Base-by-base conservation (phyloP, 2,888 invertebrate genomes). In the Tetropium fuscum region DNA sequence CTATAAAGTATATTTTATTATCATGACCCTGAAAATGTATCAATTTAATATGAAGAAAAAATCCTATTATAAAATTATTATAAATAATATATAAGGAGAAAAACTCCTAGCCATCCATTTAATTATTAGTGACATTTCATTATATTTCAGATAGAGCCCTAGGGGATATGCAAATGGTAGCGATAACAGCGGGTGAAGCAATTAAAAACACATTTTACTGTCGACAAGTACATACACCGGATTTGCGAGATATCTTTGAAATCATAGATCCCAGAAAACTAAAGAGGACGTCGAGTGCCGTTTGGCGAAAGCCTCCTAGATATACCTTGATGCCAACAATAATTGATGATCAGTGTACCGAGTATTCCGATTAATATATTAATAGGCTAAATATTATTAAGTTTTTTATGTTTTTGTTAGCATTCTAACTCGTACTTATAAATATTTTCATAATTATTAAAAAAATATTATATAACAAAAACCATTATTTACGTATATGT, bases 281-380 rank as follows among this genome's bases (percentile, higher is more conserved):
- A 71, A 87, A 88, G 78, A 84, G 92, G 34, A 90, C 90, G 30
- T 92, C 91, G 0, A 90, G 90, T 71, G 91, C 90, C 34, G 84
- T 89, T 51, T 92, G 92, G 92, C 85, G 87, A 66, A 88, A 89
- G 6, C 90, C 91, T 40, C 90, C 90, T 1, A 80, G 87, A 36
- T 87, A 86, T 75, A 86, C 87, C 1, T 83, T 86, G 73, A 51
- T 51, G 51, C 51, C 51, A 8, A 34, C 16, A 3, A 5, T 51
- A 4, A 18, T 27, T 7, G 48, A 36, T 19, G 13, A 25, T 1
- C 15, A 22, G 10, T 51, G 38, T 11, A 51, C 40, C 6, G 51
- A 51, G 7, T 38, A 51, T 10, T 51, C 51, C 7, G 51, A 51
- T 40, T 51, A 44, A 16, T 11, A 18, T 41, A 3, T 13, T 34